Evolutionary conservation across 2,888 invertebrate species (phyloP).

Genomic region (Plagodis pulveraria): DNA sequence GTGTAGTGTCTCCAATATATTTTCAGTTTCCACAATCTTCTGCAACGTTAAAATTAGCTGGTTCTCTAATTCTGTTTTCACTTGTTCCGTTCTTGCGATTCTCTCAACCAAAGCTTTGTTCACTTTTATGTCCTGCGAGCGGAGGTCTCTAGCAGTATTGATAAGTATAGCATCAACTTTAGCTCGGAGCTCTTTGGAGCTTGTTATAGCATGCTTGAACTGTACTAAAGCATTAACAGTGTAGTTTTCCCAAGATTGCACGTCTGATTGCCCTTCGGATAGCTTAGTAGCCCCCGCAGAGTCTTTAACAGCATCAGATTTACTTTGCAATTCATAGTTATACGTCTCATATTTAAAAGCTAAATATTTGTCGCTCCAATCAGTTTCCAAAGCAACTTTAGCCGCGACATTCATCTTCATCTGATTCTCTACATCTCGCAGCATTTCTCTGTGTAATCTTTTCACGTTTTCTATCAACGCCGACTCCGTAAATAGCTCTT

Average conservation of each 20-base stretch:
- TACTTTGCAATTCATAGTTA: slow-evolving; percentile 89
- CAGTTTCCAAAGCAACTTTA: slow-evolving; percentile 91
- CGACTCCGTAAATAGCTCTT: slow-evolving; percentile 89
- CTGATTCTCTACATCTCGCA: slow-evolving; percentile 89
- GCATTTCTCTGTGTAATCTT: slow-evolving; percentile 85
- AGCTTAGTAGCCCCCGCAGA: slow-evolving; percentile 92
- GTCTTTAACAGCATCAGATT: slow-evolving; percentile 89
- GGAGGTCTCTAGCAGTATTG: slow-evolving; percentile 91
- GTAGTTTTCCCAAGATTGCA: slow-evolving; percentile 93
- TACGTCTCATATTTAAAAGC: slow-evolving; percentile 90
- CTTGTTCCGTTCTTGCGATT: slow-evolving; percentile 91
- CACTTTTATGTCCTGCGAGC: slow-evolving; percentile 92
- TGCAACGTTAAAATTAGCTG: slow-evolving; percentile 84
- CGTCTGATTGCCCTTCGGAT: slow-evolving; percentile 92
- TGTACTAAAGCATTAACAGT: slow-evolving; percentile 90
- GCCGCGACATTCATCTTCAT: slow-evolving; percentile 89
- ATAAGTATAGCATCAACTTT: slow-evolving; percentile 89
- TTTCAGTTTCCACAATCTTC: slow-evolving; percentile 76
- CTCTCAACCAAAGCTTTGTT: slow-evolving; percentile 90
- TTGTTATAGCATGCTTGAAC: slow-evolving; percentile 89
- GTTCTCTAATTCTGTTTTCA: slow-evolving; percentile 88
- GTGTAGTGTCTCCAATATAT: slow-evolving; percentile 68
- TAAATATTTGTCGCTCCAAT: slow-evolving; percentile 95
- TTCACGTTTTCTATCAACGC: slow-evolving; percentile 89
- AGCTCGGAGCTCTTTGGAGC: slow-evolving; percentile 88